These are phyloP conservation scores for Columbina picui DNA, from an alignment of 2,113 vertebrate species.

Conservation along the genomic window DNA sequence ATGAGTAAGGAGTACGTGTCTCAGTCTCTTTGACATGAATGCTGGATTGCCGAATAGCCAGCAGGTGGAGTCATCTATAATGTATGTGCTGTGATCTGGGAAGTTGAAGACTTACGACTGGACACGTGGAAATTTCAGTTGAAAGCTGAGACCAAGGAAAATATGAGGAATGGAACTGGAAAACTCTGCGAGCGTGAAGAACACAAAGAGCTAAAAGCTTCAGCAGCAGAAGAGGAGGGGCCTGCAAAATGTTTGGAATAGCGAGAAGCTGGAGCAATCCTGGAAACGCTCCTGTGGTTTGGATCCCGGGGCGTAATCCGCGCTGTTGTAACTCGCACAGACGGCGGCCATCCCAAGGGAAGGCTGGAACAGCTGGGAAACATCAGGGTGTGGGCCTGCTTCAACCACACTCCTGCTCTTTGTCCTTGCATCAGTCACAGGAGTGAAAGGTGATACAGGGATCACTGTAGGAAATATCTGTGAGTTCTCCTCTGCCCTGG, in stretches of 20 bases:
- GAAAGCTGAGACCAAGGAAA: slow-evolving; percentile 33
- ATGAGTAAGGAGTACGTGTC: fast-evolving
- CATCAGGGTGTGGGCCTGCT: slow-evolving; percentile 51
- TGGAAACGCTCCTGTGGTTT: slow-evolving; percentile 25
- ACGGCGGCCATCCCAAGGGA: slow-evolving; percentile 21
- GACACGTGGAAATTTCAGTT: slow-evolving; percentile 40
- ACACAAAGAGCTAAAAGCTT: slow-evolving; percentile 3
- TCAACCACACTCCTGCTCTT: neutral
- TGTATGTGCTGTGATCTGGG: neutral
- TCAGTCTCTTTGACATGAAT: fast-evolving
- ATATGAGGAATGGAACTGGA: slow-evolving; percentile 47
- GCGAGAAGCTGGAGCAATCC: slow-evolving; percentile 40
- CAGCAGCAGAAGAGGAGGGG: slow-evolving; percentile 30
- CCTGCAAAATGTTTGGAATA: slow-evolving; percentile 49
- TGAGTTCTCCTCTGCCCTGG: neutral
- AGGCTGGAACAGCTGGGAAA: slow-evolving; percentile 53
- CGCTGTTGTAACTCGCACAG: slow-evolving; percentile 40
- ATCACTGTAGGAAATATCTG: neutral
- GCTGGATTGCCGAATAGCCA: neutral
- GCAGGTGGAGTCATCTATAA: slow-evolving; percentile 49
- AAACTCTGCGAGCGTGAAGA: neutral
- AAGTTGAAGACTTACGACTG: neutral
- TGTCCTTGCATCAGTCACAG: neutral
- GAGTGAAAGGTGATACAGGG: neutral
- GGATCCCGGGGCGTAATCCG: slow-evolving; percentile 13